Percentiles rank a stretch among this genome's conserved stretches.
phyloP scores from a whole-genome alignment of 2,888 invertebrate species.

The Cantharis nigra region DNA sequence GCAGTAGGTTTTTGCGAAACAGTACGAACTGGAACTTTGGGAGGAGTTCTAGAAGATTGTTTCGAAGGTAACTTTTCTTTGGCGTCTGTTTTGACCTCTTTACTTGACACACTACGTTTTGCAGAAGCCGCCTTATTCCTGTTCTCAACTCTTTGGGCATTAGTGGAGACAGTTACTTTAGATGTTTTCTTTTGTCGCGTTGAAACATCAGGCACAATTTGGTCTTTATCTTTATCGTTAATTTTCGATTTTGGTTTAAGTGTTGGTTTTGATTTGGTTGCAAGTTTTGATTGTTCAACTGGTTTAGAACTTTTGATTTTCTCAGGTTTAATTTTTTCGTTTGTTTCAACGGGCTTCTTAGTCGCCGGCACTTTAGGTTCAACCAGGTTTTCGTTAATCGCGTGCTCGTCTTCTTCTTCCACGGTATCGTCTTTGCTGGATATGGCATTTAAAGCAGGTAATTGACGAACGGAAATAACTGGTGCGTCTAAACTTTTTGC shows the following conservation, averaged over 20 bases:
- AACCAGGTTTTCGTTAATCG: not conserved
- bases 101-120: slow-evolving; percentile 15
- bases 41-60: slow-evolving; percentile 18
- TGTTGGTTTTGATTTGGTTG: slow-evolving; percentile 29
- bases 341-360: slow-evolving; percentile 51
- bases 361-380: slow-evolving; percentile 49
- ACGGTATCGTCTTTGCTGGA: slow-evolving; percentile 89
- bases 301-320: slow-evolving; percentile 13
- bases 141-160: slow-evolving; percentile 18
- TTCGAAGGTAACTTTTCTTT: slow-evolving; percentile 36
- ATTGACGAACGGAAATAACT: slow-evolving; percentile 76
- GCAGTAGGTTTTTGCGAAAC: slow-evolving; percentile 46
- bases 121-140: slow-evolving; percentile 22
- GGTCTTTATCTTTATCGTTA: slow-evolving; percentile 51
- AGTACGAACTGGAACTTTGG: slow-evolving; percentile 58
- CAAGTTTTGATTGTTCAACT: slow-evolving; percentile 22
- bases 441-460: slow-evolving; percentile 84
- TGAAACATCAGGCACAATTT: slow-evolving; percentile 55
- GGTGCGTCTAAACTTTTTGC: slow-evolving; percentile 86
- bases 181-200: slow-evolving; percentile 40
- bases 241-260: slow-evolving; percentile 20
- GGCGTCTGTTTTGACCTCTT: slow-evolving; percentile 26
- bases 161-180: slow-evolving; percentile 37
- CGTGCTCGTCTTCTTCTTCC: slow-evolving; percentile 66
- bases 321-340: slow-evolving; percentile 24